phyloP scores from a whole-genome alignment of 2,113 vertebrate species.

The Bubo bubo region DNA sequence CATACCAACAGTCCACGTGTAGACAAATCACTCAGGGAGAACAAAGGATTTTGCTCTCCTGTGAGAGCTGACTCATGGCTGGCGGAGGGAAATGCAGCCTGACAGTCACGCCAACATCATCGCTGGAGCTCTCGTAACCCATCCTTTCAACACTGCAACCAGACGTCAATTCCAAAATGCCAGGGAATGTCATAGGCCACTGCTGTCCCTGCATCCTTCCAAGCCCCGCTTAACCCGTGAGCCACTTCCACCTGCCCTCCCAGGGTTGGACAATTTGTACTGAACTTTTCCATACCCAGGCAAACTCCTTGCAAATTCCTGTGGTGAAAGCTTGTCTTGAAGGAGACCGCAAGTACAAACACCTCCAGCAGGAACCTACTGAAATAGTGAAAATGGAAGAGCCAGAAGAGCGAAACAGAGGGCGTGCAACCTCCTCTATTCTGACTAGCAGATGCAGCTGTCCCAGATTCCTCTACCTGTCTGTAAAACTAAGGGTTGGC shows the following conservation, averaged over 20 bases:
- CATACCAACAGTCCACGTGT: fast-evolving
- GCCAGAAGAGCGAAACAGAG: not conserved
- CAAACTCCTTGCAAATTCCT: not conserved
- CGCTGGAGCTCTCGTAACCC: not conserved
- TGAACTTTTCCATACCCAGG: not conserved
- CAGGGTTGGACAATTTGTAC: not conserved
- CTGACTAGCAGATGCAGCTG: not conserved
- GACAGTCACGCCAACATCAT: not conserved
- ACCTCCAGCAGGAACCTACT: not conserved
- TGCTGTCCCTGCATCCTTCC: not conserved
- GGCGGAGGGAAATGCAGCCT: not conserved
- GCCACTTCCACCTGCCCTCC: not conserved
- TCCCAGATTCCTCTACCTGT: not conserved
- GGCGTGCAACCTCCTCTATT: not conserved
- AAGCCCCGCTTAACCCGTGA: fast-evolving
- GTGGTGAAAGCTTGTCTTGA: not conserved
- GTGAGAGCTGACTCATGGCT: not conserved
- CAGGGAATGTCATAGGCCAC: not conserved
- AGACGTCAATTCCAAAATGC: not conserved
- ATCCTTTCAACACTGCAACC: not conserved
- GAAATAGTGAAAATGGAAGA: not conserved
- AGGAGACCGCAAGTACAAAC: not conserved
- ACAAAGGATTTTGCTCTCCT: not conserved
- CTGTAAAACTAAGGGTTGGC: not conserved
- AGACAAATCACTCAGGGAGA: not conserved